These are phyloP conservation scores for Thryonomys swinderianus DNA, from an alignment of 2,113 vertebrate genomes.

Conservation along the genomic window DNA sequence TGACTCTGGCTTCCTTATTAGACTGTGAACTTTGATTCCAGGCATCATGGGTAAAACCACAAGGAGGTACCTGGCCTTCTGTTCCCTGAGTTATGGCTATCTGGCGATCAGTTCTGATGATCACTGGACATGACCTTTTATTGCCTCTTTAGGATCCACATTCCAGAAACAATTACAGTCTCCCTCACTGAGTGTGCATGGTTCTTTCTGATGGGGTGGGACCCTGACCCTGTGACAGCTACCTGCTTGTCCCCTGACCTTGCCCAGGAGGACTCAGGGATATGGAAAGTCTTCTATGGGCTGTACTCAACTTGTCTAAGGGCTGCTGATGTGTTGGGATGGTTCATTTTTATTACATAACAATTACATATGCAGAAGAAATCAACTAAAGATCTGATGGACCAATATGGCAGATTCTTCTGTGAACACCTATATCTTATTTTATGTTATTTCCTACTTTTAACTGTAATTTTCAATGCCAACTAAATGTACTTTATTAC, in stretches of 20 bases:
- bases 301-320: not conserved
- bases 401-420: not conserved
- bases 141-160: not conserved
- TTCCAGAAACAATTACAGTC: not conserved
- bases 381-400: not conserved
- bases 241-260: not conserved
- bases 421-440: not conserved
- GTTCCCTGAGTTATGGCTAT: not conserved
- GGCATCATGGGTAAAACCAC: not conserved
- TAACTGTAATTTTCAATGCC: not conserved
- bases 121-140: not conserved
- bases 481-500: not conserved
- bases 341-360: not conserved
- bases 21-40: not conserved
- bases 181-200: not conserved
- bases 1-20: not conserved
- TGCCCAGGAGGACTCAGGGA: not conserved
- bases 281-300: not conserved
- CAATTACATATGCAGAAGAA: not conserved
- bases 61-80: not conserved
- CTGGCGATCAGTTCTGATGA: not conserved
- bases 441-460: slow-evolving; percentile 17
- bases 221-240: not conserved
- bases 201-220: not conserved
- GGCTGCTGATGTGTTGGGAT: not conserved